A percentile compares a stretch with the other conserved stretches of the same genome.
These are phyloP conservation scores for Gallinago nigripennis DNA, from an alignment of 2,797 vertebrate species.

Conservation along the genomic window DNA sequence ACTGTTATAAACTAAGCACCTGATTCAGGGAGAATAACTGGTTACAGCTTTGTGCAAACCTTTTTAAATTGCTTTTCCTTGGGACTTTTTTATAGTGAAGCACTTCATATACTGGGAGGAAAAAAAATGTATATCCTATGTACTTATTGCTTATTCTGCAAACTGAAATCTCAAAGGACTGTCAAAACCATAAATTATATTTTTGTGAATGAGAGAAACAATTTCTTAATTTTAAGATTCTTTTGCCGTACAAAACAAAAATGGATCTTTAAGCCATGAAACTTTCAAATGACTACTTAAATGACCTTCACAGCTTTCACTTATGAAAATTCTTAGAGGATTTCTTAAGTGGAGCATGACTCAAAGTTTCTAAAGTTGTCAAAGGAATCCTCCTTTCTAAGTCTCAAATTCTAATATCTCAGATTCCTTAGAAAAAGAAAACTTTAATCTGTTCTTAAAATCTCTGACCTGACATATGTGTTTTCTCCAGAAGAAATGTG, in stretches of 20 bases:
- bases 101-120: accelerated
- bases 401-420: not conserved
- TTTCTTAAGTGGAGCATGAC: not conserved
- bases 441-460: not conserved
- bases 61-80: not conserved
- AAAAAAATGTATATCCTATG: not conserved
- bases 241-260: not conserved
- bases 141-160: not conserved
- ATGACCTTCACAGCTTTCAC: not conserved
- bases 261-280: not conserved
- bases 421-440: not conserved
- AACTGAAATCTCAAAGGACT: not conserved
- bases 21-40: not conserved
- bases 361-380: not conserved
- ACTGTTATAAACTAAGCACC: conserved; percentile 28
- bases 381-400: not conserved
- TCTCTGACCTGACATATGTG: not conserved
- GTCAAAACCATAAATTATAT: not conserved
- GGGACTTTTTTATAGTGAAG: not conserved
- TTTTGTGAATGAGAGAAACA: not conserved
- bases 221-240: not conserved
- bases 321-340: not conserved
- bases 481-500: not conserved
- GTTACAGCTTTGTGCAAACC: not conserved
- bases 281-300: not conserved